Evolutionary conservation across 2,888 invertebrate genomes (phyloP).

Genomic region (Seladonia tumulorum): DNA sequence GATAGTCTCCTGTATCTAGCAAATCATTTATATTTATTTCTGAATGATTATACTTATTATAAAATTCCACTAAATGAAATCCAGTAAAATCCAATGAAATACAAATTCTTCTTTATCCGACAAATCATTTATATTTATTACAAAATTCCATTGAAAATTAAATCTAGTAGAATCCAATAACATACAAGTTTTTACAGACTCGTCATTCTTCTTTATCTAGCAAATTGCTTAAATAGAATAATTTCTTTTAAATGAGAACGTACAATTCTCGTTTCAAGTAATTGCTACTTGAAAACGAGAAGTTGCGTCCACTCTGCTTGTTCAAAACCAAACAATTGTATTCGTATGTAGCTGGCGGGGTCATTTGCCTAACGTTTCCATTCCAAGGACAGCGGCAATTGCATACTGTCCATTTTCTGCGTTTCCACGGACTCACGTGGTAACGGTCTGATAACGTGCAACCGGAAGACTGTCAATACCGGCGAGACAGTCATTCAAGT

Average conservation of each 20-base stretch:
- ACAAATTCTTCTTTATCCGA: too few relatives aligned
- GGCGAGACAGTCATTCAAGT: slow-evolving; percentile 48
- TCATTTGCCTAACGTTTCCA: not conserved
- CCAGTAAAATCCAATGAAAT: too few relatives aligned
- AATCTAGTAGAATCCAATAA: too few relatives aligned
- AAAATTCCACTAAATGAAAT: too few relatives aligned
- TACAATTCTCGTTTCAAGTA: not conserved
- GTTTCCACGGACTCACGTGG: slow-evolving; percentile 17
- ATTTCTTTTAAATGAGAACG: not conserved
- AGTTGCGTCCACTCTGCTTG: not conserved
- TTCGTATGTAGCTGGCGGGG: not conserved
- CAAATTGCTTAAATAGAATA: too few relatives aligned
- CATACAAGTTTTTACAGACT: too few relatives aligned
- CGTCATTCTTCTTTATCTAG: too few relatives aligned
- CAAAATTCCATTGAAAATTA: too few relatives aligned
- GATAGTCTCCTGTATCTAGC: too few relatives aligned
- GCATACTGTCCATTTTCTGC: slow-evolving; percentile 21
- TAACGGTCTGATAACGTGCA: slow-evolving; percentile 49
- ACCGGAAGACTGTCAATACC: slow-evolving; percentile 64
- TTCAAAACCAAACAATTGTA: not conserved
- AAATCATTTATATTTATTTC: too few relatives aligned
- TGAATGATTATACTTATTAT: too few relatives aligned
- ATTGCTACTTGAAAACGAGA: not conserved
- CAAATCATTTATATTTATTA: too few relatives aligned
- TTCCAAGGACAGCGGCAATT: not conserved